phyloP scores from a whole-genome alignment of 2,888 invertebrate genomes.

The Sipunculus nudus region DNA sequence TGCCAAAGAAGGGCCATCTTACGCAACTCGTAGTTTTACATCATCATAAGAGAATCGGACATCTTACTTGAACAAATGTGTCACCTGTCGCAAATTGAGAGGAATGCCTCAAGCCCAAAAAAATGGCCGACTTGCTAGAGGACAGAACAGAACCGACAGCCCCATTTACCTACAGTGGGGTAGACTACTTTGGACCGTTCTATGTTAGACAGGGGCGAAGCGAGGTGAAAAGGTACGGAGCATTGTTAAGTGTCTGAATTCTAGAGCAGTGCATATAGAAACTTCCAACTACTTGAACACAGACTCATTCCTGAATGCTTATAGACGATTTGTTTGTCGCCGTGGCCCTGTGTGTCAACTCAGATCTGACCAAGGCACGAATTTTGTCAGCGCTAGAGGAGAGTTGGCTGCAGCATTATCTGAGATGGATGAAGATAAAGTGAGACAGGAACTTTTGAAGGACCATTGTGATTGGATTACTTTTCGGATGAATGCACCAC shows the following conservation, averaged over 20 bases:
- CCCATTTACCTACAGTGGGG: constrained; percentile 50
- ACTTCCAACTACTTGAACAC: constrained; percentile 31
- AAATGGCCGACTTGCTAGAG: constrained; percentile 57
- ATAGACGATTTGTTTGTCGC: constrained; percentile 33
- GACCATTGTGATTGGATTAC: neutral
- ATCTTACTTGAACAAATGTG: no score
- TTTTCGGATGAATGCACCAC: neutral
- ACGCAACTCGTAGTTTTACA: no score
- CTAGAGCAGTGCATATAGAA: constrained; percentile 54
- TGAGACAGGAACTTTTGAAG: constrained; percentile 14
- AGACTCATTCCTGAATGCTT: constrained; percentile 39
- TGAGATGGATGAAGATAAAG: constrained; percentile 17
- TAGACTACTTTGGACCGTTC: constrained; percentile 60
- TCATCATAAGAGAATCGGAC: no score
- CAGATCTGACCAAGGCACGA: constrained; percentile 33
- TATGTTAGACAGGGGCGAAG: constrained; percentile 45
- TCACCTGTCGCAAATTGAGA: constrained; percentile 46
- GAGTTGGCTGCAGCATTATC: constrained; percentile 18
- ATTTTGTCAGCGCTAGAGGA: constrained; percentile 29
- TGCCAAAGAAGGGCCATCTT: no score
- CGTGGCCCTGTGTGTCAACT: constrained; percentile 29
- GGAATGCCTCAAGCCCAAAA: constrained; percentile 39
- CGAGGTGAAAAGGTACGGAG: constrained; percentile 49
- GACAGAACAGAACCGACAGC: constrained; percentile 43
- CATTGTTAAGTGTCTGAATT: constrained; percentile 52